Percentiles rank a stretch among this genome's conserved stretches.
Conservation (phyloP, 2,113 vertebrate species). For the Macaca fascicularis region DNA sequence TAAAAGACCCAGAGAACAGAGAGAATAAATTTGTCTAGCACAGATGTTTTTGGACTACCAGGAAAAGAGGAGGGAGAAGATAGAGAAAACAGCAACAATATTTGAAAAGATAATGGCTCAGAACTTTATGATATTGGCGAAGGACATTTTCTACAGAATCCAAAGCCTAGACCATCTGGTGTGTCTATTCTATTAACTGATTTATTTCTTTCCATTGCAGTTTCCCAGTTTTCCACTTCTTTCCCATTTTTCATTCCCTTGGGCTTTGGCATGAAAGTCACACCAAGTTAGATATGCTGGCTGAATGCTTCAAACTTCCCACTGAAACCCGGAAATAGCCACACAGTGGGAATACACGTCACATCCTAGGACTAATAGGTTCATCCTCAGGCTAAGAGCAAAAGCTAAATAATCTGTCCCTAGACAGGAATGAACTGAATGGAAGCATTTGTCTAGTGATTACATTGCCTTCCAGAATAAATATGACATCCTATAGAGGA, state of each 20-base stretch:
- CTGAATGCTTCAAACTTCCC: neutral
- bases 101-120: neutral
- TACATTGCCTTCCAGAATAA: neutral
- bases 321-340: neutral
- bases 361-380: neutral
- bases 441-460: neutral
- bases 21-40: neutral
- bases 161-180: neutral
- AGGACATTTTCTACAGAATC: neutral
- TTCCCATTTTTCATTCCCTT: neutral
- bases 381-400: neutral
- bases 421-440: neutral
- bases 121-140: neutral
- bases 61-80: too few species aligned
- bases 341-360: neutral
- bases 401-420: neutral
- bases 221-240: neutral
- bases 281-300: neutral
- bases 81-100: neutral
- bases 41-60: too few species aligned
- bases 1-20: neutral
- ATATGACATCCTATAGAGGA: neutral
- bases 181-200: neutral
- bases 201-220: neutral
- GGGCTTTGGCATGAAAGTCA: neutral